These are phyloP conservation scores for Trichogramma dendrolimi DNA, from an alignment of 2,888 invertebrate genomes.

Conservation along the genomic window DNA sequence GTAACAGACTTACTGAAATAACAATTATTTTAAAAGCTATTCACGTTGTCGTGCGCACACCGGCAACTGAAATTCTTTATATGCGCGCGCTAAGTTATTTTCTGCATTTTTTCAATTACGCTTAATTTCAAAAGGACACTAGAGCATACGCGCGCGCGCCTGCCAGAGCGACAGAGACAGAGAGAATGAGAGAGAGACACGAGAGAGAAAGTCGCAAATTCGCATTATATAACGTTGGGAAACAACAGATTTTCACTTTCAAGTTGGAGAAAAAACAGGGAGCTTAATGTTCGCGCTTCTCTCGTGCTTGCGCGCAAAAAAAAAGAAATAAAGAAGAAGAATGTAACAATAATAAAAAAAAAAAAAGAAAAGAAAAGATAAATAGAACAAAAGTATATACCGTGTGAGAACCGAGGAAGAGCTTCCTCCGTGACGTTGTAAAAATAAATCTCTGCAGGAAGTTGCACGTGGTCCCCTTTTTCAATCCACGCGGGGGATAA, in stretches of 20 bases:
- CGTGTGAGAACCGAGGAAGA: not conserved
- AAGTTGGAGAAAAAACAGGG: not conserved
- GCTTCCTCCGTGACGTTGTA: not conserved
- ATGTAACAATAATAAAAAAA: constrained; percentile 5
- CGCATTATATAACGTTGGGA: not conserved
- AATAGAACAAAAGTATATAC: not conserved
- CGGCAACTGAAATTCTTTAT: too few species aligned
- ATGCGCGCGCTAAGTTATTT: too few species aligned
- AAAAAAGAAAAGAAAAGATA: constrained; percentile 1
- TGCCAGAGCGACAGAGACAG: too few species aligned
- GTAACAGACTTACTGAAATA: too few species aligned
- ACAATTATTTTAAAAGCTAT: too few species aligned
- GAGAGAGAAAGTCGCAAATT: not conserved
- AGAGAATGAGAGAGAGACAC: not conserved
- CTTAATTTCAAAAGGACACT: too few species aligned
- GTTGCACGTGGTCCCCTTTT: constrained; percentile 1
- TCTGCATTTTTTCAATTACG: too few species aligned
- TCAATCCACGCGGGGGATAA: constrained; percentile 8
- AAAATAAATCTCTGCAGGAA: constrained; percentile 15
- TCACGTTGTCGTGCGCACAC: too few species aligned
- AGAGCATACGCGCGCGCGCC: too few species aligned
- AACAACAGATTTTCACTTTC: constrained; percentile 19
- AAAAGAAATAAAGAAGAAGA: not conserved
- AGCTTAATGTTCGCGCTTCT: too few species aligned
- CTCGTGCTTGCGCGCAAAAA: not conserved